Percentiles rank a stretch among this genome's conserved stretches.
Evolutionary conservation across 1,140 invertebrate species (phyloP).

Genomic region (Zeugodacus cucurbitae): DNA sequence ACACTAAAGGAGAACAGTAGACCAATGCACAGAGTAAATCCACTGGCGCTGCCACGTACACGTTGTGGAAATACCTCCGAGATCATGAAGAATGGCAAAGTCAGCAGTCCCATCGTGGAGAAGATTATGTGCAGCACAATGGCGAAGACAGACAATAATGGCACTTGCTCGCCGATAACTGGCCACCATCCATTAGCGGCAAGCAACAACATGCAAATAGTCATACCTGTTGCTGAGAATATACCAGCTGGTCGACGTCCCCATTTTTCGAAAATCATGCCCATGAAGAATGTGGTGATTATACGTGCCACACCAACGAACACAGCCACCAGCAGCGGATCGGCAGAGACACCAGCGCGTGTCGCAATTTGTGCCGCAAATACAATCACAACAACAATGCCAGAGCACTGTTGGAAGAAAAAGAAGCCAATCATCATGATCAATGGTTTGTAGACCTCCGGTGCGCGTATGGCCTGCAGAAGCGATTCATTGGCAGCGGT

Average conservation of each 20-base stretch:
- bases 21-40: conserved; percentile 73
- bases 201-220: conserved; percentile 70
- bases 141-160: conserved; percentile 67
- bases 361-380: conserved; percentile 76
- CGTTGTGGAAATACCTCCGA: conserved; percentile 79
- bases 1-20: conserved; percentile 80
- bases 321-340: conserved; percentile 71
- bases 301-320: conserved; percentile 71
- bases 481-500: conserved; percentile 57
- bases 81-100: conserved; percentile 79
- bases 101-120: conserved; percentile 73
- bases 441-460: conserved; percentile 73
- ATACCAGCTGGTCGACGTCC: conserved; percentile 71
- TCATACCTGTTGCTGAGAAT: conserved; percentile 73
- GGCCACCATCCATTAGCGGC: conserved; percentile 66
- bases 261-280: conserved; percentile 70
- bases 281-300: conserved; percentile 69
- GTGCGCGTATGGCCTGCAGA: conserved; percentile 55
- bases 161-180: conserved; percentile 46
- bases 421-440: conserved; percentile 76
- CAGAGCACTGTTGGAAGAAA: conserved; percentile 83
- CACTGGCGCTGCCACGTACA: conserved; percentile 75
- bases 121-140: conserved; percentile 73
- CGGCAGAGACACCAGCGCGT: conserved; percentile 70
- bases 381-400: conserved; percentile 80